Conservation (phyloP, 1,140 invertebrate genomes). For the Sitobion miscanthi region DNA sequence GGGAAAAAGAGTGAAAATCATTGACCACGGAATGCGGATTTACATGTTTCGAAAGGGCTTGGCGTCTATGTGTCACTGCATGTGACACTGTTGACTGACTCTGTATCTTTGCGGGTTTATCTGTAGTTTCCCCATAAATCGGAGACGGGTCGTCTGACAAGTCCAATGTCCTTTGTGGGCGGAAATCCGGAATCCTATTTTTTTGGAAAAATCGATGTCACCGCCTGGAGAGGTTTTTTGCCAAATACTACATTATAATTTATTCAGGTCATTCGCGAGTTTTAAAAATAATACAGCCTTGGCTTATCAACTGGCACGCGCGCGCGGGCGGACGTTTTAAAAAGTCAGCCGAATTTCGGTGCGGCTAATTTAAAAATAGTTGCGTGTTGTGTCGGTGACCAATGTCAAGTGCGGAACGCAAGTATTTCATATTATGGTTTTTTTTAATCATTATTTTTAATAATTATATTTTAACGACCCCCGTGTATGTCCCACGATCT, state of each 20-base stretch:
- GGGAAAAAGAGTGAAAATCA: neutral
- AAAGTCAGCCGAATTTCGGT: conserved; percentile 19
- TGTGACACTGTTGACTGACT: neutral
- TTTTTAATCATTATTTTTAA: neutral
- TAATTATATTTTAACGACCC: conserved; percentile 21
- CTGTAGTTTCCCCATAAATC: neutral
- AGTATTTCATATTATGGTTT: neutral
- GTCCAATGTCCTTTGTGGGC: neutral
- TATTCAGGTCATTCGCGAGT: neutral
- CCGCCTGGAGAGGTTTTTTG: neutral
- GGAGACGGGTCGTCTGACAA: neutral
- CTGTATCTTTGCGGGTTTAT: neutral
- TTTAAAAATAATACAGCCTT: conserved; percentile 37
- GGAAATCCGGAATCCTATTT: neutral
- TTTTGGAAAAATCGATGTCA: neutral
- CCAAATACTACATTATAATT: neutral
- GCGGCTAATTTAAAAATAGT: conserved; percentile 26
- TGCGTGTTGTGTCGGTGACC: neutral
- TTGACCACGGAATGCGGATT: neutral
- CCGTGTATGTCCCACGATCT: neutral
- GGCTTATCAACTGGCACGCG: neutral
- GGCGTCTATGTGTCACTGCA: too few species aligned
- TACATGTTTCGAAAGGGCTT: neutral
- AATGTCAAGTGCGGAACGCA: conserved; percentile 31
- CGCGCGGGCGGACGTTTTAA: neutral